A percentile compares a stretch with the other conserved stretches of the same genome.
phyloP scores from a whole-genome alignment of 2,113 vertebrate species.

The Stomatorhinus ivindoensis region DNA sequence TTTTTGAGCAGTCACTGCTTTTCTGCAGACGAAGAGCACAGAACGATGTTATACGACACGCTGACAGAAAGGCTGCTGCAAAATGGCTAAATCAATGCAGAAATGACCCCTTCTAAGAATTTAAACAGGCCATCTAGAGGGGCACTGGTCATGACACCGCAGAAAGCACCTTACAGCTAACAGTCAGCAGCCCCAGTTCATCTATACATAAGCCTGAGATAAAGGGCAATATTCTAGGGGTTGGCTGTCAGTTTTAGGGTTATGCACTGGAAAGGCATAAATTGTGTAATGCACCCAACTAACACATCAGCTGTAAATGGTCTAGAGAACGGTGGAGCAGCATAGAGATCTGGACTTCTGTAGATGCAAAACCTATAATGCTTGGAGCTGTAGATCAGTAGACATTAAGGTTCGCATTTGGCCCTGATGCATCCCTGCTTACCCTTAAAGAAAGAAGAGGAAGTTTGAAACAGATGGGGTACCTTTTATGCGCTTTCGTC shows the following conservation, averaged over 20 bases:
- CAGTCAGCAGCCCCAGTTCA: not conserved
- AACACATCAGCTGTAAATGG: not conserved
- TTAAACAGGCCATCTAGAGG: not conserved
- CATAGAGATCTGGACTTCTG: not conserved
- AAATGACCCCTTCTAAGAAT: not conserved
- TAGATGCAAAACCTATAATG: not conserved
- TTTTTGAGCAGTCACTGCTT: not conserved
- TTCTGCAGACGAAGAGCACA: conserved; percentile 18
- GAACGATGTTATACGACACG: not conserved
- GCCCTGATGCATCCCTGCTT: not conserved
- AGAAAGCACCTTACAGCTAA: not conserved
- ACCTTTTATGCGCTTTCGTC: conserved; percentile 47
- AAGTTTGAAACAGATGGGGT: not conserved
- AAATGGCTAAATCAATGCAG: not conserved
- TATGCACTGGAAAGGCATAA: not conserved
- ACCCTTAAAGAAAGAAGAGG: not conserved
- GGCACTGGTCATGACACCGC: not conserved
- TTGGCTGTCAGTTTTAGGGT: not conserved
- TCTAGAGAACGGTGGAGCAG: not conserved
- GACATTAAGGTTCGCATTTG: not conserved
- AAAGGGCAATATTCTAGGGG: not conserved
- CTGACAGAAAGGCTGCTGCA: not conserved
- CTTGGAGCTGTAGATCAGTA: not conserved
- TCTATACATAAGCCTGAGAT: not conserved
- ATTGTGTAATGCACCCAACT: not conserved